Evolutionary conservation across 2,113 vertebrate genomes (phyloP).

Genomic region (Bungarus multicinctus): DNA sequence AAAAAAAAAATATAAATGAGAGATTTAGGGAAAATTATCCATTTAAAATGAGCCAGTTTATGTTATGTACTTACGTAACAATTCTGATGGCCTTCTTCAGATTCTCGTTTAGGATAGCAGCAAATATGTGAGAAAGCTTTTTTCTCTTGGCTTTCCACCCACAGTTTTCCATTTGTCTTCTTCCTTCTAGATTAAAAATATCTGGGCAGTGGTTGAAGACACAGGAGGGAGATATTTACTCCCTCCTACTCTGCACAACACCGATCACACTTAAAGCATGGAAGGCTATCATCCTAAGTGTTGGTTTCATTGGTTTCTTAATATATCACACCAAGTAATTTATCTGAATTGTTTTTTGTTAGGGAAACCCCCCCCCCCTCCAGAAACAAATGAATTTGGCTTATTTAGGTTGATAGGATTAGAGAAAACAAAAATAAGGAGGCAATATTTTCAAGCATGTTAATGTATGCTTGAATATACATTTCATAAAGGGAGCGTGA

Average conservation of each 20-base stretch:
- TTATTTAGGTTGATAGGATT: slow-evolving; percentile 6
- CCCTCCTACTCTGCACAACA: background rate
- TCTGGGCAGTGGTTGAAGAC: background rate
- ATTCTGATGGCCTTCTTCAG: background rate
- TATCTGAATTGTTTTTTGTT: slow-evolving; percentile 7
- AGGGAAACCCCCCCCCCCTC: background rate
- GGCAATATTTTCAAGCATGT: slow-evolving; percentile 2
- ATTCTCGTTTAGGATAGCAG: background rate
- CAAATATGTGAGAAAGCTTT: slow-evolving; percentile 1
- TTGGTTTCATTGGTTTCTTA: background rate
- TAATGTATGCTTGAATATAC: background rate
- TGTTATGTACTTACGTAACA: background rate
- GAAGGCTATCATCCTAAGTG: slow-evolving; percentile 3
- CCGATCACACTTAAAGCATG: slow-evolving; percentile 7
- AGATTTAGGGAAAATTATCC: background rate
- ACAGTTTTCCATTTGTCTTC: background rate
- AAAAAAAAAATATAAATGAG: background rate
- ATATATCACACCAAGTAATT: background rate
- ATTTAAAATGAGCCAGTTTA: background rate
- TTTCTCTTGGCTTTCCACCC: background rate
- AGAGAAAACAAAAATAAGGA: slow-evolving; percentile 2
- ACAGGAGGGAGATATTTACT: background rate
- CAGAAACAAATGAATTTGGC: slow-evolving; percentile 7
- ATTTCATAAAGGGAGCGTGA: background rate
- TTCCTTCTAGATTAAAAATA: slow-evolving; percentile 2